Conservation (phyloP, 2,888 invertebrate species). For the Lumbricus terrestris region DNA sequence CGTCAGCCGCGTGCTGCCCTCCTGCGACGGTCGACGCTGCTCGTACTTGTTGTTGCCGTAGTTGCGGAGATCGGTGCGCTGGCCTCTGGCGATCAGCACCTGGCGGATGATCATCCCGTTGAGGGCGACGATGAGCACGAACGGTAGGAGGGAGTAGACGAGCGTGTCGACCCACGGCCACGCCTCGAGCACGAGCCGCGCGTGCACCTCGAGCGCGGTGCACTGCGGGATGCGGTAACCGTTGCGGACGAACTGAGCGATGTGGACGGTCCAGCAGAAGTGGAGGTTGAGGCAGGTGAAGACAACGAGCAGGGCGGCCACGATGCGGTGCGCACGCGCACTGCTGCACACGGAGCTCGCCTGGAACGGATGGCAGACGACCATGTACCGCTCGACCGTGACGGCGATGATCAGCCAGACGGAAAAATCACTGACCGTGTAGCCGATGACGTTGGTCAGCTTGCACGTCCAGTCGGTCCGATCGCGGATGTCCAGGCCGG, state of each 20-base stretch:
- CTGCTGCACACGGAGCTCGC: slow-evolving; percentile 24
- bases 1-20: slow-evolving; percentile 33
- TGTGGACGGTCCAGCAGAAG: slow-evolving; percentile 26
- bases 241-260: slow-evolving; percentile 15
- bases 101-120: slow-evolving; percentile 52
- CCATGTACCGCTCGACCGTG: slow-evolving; percentile 28
- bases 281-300: slow-evolving; percentile 27
- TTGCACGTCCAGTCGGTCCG: slow-evolving; percentile 23
- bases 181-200: slow-evolving; percentile 41
- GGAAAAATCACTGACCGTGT: slow-evolving; percentile 30
- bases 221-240: not conserved
- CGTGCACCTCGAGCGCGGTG: slow-evolving; percentile 6
- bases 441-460: slow-evolving; percentile 26
- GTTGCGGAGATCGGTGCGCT: not conserved
- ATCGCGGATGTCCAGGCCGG: slow-evolving; percentile 23
- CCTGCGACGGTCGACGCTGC: slow-evolving; percentile 36
- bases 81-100: slow-evolving; percentile 20
- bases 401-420: slow-evolving; percentile 31
- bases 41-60: slow-evolving; percentile 23
- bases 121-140: slow-evolving; percentile 48
- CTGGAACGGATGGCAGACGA: slow-evolving; percentile 29
- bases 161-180: slow-evolving; percentile 56
- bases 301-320: slow-evolving; percentile 12
- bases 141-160: slow-evolving; percentile 52
- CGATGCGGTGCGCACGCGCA: slow-evolving; percentile 16